Percentiles rank a stretch among this genome's conserved stretches.
phyloP scores from a whole-genome alignment of 2,797 vertebrate species.

The Orestias chungarensis region DNA sequence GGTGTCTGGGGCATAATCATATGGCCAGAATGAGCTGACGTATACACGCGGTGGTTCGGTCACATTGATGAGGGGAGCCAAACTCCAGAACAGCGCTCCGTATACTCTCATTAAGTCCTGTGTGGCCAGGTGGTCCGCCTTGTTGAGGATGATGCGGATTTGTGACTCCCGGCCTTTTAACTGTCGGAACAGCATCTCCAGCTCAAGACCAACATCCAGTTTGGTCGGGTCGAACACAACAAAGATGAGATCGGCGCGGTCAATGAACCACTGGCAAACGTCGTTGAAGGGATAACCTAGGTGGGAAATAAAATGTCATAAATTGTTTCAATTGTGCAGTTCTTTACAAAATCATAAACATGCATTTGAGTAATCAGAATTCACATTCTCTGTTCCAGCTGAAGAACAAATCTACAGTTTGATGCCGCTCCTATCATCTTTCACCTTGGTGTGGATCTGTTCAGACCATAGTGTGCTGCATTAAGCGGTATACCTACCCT shows the following conservation, averaged over 20 bases:
- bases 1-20: conserved; percentile 92
- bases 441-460: neutral
- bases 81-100: conserved; percentile 96
- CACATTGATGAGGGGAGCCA: conserved; percentile 97
- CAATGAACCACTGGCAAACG: conserved; percentile 99
- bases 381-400: neutral
- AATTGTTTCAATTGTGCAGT: neutral
- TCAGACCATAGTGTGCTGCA: neutral
- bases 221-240: conserved; percentile 98
- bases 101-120: conserved; percentile 99
- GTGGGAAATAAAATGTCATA: conserved; percentile 33
- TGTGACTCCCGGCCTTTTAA: conserved; percentile 97
- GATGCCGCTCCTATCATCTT: neutral
- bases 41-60: conserved; percentile 97
- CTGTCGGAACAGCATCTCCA: conserved; percentile 97
- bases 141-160: conserved; percentile 98
- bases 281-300: conserved; percentile 98
- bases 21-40: conserved; percentile 98
- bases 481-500: neutral
- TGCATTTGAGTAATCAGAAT: neutral
- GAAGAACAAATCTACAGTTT: neutral
- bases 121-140: conserved; percentile 93
- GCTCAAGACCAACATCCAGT: conserved; percentile 94
- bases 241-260: conserved; percentile 97
- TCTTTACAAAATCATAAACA: neutral